A percentile compares a stretch with the other conserved stretches of the same genome.
Conservation (phyloP, 2,888 invertebrate genomes). For the Scaptomyza reducta region DNA sequence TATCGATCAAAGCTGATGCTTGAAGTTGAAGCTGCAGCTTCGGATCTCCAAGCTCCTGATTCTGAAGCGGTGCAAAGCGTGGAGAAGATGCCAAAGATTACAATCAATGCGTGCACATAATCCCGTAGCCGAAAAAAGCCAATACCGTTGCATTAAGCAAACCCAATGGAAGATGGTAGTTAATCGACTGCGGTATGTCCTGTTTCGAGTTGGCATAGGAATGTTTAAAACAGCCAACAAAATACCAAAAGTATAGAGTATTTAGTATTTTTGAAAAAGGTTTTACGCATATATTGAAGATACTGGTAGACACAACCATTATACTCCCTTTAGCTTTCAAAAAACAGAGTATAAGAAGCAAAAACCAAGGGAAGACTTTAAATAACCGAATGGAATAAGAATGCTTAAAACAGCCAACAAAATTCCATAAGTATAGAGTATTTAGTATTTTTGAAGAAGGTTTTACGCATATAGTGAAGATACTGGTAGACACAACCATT, state of each 20-base stretch:
- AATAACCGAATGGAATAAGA: too few species aligned
- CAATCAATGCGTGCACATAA: constrained; percentile 62
- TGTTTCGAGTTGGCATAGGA: neutral
- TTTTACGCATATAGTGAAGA: too few species aligned
- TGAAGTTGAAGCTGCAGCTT: constrained; percentile 20
- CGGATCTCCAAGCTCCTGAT: constrained; percentile 26
- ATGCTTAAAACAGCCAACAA: neutral
- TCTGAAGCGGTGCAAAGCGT: constrained; percentile 22
- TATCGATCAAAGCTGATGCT: constrained; percentile 66
- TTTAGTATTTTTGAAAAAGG: too few species aligned
- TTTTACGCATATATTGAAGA: too few species aligned
- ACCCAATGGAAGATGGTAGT: neutral
- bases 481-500: neutral
- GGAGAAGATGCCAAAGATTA: constrained; percentile 44
- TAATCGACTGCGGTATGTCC: neutral
- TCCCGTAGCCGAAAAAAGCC: constrained; percentile 23
- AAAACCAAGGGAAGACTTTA: neutral
- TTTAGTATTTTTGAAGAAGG: too few species aligned
- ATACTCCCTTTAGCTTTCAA: neutral
- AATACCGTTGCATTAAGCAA: constrained; percentile 9
- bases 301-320: neutral
- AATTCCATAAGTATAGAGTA: too few species aligned
- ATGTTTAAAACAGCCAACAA: neutral
- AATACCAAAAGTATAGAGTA: too few species aligned
- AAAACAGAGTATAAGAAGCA: neutral